Evolutionary conservation across 2,113 vertebrate genomes (phyloP).

Genomic region (Seriola quinqueradiata): DNA sequence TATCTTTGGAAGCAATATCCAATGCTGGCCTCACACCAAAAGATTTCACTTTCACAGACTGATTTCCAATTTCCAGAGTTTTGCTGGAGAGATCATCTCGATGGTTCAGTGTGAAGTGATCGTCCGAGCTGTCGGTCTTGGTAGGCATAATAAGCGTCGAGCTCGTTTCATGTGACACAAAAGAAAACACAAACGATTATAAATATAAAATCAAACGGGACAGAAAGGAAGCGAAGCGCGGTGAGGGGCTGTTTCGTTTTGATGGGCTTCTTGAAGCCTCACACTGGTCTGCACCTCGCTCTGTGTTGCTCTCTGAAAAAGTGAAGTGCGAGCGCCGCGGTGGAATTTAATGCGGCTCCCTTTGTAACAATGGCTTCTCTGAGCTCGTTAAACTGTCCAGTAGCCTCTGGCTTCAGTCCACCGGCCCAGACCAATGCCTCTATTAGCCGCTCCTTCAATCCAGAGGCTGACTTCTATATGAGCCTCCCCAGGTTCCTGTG

Average conservation of each 20-base stretch:
- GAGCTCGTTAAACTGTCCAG: slow-evolving; percentile 53
- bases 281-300: neutral
- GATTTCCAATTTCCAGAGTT: no score
- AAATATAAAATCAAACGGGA: neutral
- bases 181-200: neutral
- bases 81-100: no score
- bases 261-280: neutral
- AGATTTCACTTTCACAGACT: no score
- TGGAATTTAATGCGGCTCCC: slow-evolving; percentile 41
- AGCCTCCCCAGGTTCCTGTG: slow-evolving; percentile 30
- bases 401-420: slow-evolving; percentile 50
- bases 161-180: neutral
- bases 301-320: slow-evolving; percentile 9
- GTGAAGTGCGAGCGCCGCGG: slow-evolving; percentile 21
- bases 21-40: no score
- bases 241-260: neutral
- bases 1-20: neutral
- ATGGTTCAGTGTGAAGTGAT: no score
- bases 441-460: slow-evolving; percentile 36
- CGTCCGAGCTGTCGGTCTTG: no score
- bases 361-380: slow-evolving; percentile 11
- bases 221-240: no score
- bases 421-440: slow-evolving; percentile 14
- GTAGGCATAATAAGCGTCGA: neutral
- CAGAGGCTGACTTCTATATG: slow-evolving; percentile 13